phyloP scores from a whole-genome alignment of 2,113 vertebrate genomes.

The Cochlearius cochlearius region DNA sequence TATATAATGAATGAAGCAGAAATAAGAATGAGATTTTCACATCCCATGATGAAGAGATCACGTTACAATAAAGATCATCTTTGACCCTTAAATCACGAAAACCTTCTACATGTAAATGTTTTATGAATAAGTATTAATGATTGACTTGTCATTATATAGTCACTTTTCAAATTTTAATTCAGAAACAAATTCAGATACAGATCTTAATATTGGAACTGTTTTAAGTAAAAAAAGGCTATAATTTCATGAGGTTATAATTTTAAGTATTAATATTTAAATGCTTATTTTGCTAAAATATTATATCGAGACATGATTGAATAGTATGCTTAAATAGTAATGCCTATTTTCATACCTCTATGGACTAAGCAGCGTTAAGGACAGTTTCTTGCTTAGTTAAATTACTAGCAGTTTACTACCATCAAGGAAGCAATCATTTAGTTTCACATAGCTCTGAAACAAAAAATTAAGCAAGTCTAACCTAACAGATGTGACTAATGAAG shows the following conservation, averaged over 20 bases:
- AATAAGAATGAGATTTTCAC: background rate
- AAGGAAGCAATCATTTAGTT: background rate
- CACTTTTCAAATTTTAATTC: background rate
- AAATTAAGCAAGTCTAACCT: background rate
- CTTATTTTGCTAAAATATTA: background rate
- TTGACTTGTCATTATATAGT: background rate
- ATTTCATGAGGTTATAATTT: background rate
- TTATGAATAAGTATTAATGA: background rate
- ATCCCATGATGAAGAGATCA: background rate
- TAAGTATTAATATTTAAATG: background rate
- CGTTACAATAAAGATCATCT: background rate
- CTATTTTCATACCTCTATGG: background rate
- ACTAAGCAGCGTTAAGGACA: background rate
- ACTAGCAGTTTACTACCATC: background rate
- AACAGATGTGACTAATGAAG: conserved; percentile 36
- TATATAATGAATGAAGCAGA: background rate
- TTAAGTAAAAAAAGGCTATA: background rate
- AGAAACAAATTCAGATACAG: background rate
- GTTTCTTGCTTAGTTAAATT: background rate
- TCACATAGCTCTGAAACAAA: background rate
- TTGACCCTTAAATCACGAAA: background rate
- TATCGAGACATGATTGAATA: background rate
- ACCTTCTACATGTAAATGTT: background rate
- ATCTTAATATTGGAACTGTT: background rate
- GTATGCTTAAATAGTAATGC: background rate